Base-by-base conservation (phyloP, 2,888 invertebrate genomes). In the Bombylius major region DNA sequence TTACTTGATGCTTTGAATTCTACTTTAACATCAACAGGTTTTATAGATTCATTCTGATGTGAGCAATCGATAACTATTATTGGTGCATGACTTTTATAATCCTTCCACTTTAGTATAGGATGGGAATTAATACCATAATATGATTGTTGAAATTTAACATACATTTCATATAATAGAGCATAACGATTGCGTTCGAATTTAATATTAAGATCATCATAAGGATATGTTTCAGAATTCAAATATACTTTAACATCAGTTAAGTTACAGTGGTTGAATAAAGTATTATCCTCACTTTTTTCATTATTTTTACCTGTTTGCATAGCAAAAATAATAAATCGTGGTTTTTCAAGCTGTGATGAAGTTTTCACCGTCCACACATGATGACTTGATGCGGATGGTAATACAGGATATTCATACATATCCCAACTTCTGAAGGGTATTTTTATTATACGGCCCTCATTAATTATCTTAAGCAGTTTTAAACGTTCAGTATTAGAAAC, bases 311-410 rank as follows among this genome's bases (percentile, higher is more conserved):
- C n/a, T n/a, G n/a, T n/a, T n/a, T n/a, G n/a, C n/a, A n/a, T n/a
- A n/a, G n/a, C n/a, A n/a, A n/a, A n/a, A n/a, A n/a, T n/a, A n/a
- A n/a, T n/a, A n/a, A n/a, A n/a, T n/a, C n/a, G n/a, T n/a, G n/a
- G n/a, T n/a, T n/a, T n/a, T n/a, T n/a, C n/a, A n/a, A n/a, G n/a
- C n/a, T 65, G 65, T 13, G 62, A 62, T 12, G 66, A 59, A 32
- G 69, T 69, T 61, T 67, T 67, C 11, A 69, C 60, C 11, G 64
- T 58, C 70, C 70, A 68, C n/a, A 64, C 59, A 57, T 69, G 65
- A 58, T 67, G 64, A 50, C 54, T 60, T 31, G 67, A 65, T 47
- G 51, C 51, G 59, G 7, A 32, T 67, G 70, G 56, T 73, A 57
- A 50, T 34, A 23, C n/a, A 13, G 56, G 53, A 54, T 56, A 56